Base-by-base conservation (phyloP, 2,797 vertebrate genomes). In the Tarsius wallacei region DNA sequence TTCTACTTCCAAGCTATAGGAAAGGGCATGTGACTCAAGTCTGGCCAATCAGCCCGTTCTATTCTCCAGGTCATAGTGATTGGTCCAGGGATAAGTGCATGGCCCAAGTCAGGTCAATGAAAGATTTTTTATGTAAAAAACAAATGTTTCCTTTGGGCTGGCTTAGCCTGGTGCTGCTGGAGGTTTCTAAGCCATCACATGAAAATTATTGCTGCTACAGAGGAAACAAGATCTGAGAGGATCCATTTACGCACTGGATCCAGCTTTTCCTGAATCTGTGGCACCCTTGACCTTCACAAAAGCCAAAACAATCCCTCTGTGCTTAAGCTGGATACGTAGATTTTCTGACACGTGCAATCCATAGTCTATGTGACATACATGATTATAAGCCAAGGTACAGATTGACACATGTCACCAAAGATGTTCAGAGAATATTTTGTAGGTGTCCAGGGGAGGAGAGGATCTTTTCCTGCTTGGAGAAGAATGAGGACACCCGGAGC, bases 351-450 rank as follows among this genome's bases (percentile, higher is more conserved):
- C 0, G 10, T n/a, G 83, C 9, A 8, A 5, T 63, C 22, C 53
- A 10, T 5, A 26, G 80, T 7, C 19, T 19, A 42, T 33, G 21
- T 77, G 3, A 70, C 14, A 1, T 1, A 6, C 19, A 2, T 2
- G 71, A 13, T 10, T 19, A 16, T 17, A 26, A 31, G n/a, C 33
- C 42, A 24, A 82, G 57, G 26, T 19, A 11, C 11, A 0, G 66
- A 19, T 0, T 0, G 64, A 53, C n/a, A 0, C 12, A 0, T 7
- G 17, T 24, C 36, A 15, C 1, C 26, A 8, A 19, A 11, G 36
- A 15, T 0, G 0, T 16, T 31, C 15, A 3, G 51, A 31, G 26
- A 73, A 26, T 5, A 9, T 26, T 55, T 53, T n/a, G 53, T 21
- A 7, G 63, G 36, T 22, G 26, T 21, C 15, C 7, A 15, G 21